A percentile compares a stretch with the other conserved stretches of the same genome.
phyloP scores from a whole-genome alignment of 2,888 invertebrate species.

The Automeris io region DNA sequence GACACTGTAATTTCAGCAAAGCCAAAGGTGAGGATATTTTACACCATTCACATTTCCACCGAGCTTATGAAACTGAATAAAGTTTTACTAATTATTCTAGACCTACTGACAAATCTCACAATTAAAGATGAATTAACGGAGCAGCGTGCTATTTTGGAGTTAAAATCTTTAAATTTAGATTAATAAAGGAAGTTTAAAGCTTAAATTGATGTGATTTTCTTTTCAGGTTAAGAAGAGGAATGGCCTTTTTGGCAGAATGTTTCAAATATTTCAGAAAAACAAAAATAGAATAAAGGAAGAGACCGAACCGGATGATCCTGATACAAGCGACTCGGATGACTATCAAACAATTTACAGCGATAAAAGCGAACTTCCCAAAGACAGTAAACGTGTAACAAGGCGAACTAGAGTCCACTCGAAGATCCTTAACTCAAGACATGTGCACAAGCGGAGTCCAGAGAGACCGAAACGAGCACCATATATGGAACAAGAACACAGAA shows the following conservation, averaged over 20 bases:
- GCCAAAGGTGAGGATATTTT: slow-evolving; percentile 6
- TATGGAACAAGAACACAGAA: slow-evolving; percentile 51
- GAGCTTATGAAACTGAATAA: no score
- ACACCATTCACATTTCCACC: no score
- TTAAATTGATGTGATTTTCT: background rate
- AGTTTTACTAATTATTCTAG: no score
- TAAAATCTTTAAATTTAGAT: background rate
- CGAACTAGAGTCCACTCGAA: slow-evolving; percentile 27
- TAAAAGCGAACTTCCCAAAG: slow-evolving; percentile 17
- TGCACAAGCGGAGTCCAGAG: slow-evolving; percentile 18
- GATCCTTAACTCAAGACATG: slow-evolving; percentile 21
- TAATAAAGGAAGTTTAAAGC: background rate
- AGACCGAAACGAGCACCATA: slow-evolving; percentile 28
- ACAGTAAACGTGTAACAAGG: slow-evolving; percentile 2
- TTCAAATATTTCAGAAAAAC: slow-evolving; percentile 41
- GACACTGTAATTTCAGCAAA: background rate
- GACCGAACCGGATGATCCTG: slow-evolving; percentile 19
- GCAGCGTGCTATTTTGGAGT: no score
- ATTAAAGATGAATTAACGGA: no score
- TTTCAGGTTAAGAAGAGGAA: no score
- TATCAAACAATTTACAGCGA: slow-evolving; percentile 49
- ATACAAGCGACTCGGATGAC: slow-evolving; percentile 40
- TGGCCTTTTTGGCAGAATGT: slow-evolving; percentile 45
- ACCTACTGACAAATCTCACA: no score
- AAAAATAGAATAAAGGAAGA: slow-evolving; percentile 15